Percentiles rank a stretch among this genome's conserved stretches.
These are phyloP conservation scores for Corapipo altera DNA, from an alignment of 2,113 vertebrate species.

Conservation along the genomic window DNA sequence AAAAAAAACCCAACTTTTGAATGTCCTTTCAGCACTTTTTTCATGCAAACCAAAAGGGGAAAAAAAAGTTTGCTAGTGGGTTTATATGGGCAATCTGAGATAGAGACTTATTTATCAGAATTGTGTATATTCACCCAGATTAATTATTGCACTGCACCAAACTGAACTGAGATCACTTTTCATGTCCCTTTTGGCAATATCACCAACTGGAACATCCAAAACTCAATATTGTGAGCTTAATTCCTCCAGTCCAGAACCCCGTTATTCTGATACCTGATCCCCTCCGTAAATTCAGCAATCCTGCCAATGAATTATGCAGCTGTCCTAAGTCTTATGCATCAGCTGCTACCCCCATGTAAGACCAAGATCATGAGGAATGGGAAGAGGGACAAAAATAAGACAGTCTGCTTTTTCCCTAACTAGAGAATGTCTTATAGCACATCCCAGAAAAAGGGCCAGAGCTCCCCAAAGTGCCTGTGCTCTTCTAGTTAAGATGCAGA, in stretches of 20 bases:
- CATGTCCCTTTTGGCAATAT: background rate
- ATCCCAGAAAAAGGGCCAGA: background rate
- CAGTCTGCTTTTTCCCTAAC: background rate
- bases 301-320: conserved; percentile 34
- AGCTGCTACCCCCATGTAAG: background rate
- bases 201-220: conserved; percentile 4
- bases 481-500: background rate
- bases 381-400: background rate
- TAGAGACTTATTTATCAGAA: background rate
- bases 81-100: background rate
- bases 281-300: background rate
- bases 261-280: background rate
- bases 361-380: background rate
- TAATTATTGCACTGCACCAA: background rate
- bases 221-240: background rate
- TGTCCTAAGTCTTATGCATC: conserved; percentile 11
- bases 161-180: conserved; percentile 10
- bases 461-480: background rate
- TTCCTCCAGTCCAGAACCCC: background rate
- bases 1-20: background rate
- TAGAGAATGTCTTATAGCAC: background rate
- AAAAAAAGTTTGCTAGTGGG: background rate
- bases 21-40: background rate
- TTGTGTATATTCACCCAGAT: background rate
- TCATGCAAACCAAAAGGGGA: background rate